Evolutionary conservation across 2,888 invertebrate genomes (phyloP).

Genomic region (Podabrus alpinus): DNA sequence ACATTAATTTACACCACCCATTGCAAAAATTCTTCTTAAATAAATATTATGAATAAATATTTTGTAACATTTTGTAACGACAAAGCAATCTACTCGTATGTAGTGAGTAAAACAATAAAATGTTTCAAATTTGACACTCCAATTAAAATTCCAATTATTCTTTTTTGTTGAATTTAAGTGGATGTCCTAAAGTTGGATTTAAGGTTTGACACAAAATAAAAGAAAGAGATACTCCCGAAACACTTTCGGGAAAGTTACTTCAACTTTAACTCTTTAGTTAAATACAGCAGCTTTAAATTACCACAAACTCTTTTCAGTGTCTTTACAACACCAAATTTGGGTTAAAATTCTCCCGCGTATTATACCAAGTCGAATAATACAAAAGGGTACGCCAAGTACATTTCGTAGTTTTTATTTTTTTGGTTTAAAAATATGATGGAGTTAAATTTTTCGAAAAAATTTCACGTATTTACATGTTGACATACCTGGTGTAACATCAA

Average conservation of each 20-base stretch:
- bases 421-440: neutral
- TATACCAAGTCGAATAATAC: neutral
- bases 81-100: neutral
- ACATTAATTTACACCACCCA: too few species aligned
- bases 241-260: neutral
- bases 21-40: too few species aligned
- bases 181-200: neutral
- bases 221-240: neutral
- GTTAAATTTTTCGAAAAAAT: neutral
- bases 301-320: neutral
- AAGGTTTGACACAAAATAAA: neutral
- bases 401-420: neutral
- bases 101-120: neutral
- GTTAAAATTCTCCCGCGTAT: neutral
- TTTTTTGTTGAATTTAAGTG: neutral
- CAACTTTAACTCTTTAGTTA: conserved; percentile 1
- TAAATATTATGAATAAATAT: neutral
- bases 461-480: neutral
- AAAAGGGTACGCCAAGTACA: neutral
- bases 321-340: neutral
- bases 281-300: neutral
- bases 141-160: neutral
- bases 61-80: neutral
- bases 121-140: neutral
- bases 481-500: neutral